Evolutionary conservation across 2,888 invertebrate genomes (phyloP), one percentile per base, ranked within the genome.

Genomic region (Trachelus tabidus): DNA sequence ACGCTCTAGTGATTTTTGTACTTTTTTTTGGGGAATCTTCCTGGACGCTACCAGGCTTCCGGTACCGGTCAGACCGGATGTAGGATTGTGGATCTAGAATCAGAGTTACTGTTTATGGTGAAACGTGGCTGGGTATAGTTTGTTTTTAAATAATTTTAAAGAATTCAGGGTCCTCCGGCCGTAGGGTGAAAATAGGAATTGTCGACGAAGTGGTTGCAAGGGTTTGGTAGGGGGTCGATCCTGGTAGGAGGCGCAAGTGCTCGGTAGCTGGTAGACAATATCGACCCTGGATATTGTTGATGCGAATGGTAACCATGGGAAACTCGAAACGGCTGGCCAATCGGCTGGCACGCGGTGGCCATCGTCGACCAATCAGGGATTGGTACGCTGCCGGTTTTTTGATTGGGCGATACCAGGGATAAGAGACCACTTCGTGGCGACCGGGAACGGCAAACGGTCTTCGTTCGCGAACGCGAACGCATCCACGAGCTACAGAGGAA

Each of bases 271-370:
- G 56, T 56, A 23, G 56, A 56, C 85, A 87, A 86, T 90, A 90
- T 90, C 90, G 90, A 90, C 88, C 90, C 82, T 84, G 83, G 82
- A 84, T 85, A 87, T 90, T 91, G 91, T 91, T 91, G 90, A 89
- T 90, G 85, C 88, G 85, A 89, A 90, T 86, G 89, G 91, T 91
- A 90, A 90, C 91, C 90, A 87, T 79, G 89, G 90, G 89, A 88
- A 85, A 91, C 90, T 84, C 79, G 82, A 75, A 82, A 34, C 81
- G 81, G 81, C 86, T 85, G 89, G 86, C 91, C 91, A 91, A 91
- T 91, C 87, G 87, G 83, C 84, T 83, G 82, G 81, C 83, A 86
- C 85, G 87, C 84, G 89, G 90, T 90, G 91, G 88, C 88, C 89
- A 83, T 85, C 77, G 78, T 77, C 84, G 84, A 83, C 90, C 91